Conservation (phyloP, 2,113 vertebrate genomes). For the Mus pahari region DNA sequence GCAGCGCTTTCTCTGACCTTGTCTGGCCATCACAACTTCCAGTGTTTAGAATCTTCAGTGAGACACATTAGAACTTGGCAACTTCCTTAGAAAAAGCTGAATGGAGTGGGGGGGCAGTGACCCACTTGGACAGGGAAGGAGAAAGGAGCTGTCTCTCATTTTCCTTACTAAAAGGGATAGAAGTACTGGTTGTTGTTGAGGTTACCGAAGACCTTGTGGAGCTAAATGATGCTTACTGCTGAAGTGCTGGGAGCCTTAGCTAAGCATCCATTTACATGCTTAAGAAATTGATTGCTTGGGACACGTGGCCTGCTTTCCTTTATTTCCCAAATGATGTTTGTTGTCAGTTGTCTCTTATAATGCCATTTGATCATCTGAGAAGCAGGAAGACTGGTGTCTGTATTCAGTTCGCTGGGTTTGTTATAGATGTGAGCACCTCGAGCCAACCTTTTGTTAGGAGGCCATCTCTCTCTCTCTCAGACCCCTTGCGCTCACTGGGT, state of each 20-base stretch:
- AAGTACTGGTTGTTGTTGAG: neutral
- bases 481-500: neutral
- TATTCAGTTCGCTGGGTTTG: constrained; percentile 37
- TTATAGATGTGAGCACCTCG: too few species aligned
- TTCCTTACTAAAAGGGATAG: neutral
- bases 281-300: neutral
- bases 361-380: constrained; percentile 9
- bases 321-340: constrained; percentile 7
- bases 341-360: neutral
- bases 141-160: neutral
- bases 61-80: constrained; percentile 27
- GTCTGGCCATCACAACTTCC: neutral
- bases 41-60: neutral
- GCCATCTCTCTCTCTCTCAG: neutral
- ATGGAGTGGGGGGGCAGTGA: neutral
- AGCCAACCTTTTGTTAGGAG: neutral
- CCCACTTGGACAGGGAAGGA: constrained; percentile 43
- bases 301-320: neutral
- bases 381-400: constrained; percentile 23
- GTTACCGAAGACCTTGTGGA: neutral
- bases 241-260: neutral
- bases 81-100: neutral
- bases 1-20: neutral
- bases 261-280: neutral
- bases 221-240: neutral